phyloP scores from a whole-genome alignment of 2,113 vertebrate species.

The Micronisus gabar region DNA sequence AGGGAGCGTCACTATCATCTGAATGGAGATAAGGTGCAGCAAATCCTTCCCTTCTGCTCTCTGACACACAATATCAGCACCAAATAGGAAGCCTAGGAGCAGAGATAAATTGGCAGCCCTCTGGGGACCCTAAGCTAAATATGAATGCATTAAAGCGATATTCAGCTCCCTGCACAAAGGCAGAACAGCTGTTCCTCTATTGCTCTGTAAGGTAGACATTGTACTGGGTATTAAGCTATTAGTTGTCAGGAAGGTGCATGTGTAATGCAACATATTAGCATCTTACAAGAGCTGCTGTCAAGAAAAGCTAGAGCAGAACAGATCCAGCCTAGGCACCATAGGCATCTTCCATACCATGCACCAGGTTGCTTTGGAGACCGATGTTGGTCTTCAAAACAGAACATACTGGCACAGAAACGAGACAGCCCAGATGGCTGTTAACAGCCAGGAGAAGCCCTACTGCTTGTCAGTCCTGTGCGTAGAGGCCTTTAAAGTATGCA shows the following conservation, averaged over 20 bases:
- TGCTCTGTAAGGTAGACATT: neutral
- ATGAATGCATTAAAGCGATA: neutral
- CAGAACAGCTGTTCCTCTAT: neutral
- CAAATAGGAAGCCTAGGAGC: neutral
- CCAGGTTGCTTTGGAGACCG: neutral
- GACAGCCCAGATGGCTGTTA: slow-evolving; percentile 3
- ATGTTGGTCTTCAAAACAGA: neutral
- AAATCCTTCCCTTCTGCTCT: slow-evolving; percentile 48
- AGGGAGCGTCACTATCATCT: neutral
- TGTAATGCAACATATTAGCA: neutral
- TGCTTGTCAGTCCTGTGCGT: neutral
- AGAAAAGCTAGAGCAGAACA: neutral
- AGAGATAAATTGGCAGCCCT: neutral
- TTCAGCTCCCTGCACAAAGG: neutral
- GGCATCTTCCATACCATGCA: neutral
- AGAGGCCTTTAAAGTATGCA: neutral
- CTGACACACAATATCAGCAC: neutral
- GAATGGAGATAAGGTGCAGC: slow-evolving; percentile 38
- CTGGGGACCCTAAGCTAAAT: neutral
- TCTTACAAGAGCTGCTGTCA: neutral
- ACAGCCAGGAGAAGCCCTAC: neutral
- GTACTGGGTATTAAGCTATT: neutral
- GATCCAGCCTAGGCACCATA: neutral
- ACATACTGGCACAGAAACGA: neutral
- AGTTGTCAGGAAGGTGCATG: neutral